These are phyloP conservation scores for Metellina segmentata DNA, from an alignment of 2,888 invertebrate genomes.

Conservation along the genomic window DNA sequence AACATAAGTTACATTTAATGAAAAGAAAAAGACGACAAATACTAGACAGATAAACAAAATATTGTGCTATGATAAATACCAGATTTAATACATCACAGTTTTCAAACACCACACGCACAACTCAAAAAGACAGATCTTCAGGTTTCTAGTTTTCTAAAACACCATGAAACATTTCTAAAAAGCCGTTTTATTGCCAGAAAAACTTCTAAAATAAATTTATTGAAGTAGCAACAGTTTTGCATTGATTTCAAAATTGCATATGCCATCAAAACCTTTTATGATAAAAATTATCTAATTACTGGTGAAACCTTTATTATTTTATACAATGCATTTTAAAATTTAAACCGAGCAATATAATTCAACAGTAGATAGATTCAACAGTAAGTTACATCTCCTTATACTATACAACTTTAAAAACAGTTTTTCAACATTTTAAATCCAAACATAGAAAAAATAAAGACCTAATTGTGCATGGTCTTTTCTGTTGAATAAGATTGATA, in stretches of 20 bases:
- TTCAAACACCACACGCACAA: not conserved
- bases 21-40: no score
- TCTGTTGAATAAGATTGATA: not conserved
- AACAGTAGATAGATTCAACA: not conserved
- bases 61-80: slow-evolving; percentile 40
- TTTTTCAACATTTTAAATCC: slow-evolving; percentile 30
- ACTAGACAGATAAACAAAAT: not conserved
- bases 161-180: not conserved
- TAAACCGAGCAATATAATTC: slow-evolving; percentile 3
- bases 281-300: not conserved
- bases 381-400: slow-evolving; percentile 37
- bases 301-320: not conserved
- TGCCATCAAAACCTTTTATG: not conserved
- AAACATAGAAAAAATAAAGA: slow-evolving; percentile 16
- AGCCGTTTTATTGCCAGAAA: not conserved
- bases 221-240: no score
- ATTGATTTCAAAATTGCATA: not conserved
- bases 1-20: no score
- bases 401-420: slow-evolving; percentile 25
- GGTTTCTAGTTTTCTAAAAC: not conserved
- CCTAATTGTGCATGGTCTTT: slow-evolving; percentile 10
- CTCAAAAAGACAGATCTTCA: slow-evolving; percentile 12
- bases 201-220: no score
- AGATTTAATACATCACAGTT: slow-evolving; percentile 34
- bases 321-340: slow-evolving; percentile 7